Percentiles rank a stretch among this genome's conserved stretches.
Evolutionary conservation across 2,888 invertebrate species (phyloP).

Genomic region (Balanococcus diminutus): DNA sequence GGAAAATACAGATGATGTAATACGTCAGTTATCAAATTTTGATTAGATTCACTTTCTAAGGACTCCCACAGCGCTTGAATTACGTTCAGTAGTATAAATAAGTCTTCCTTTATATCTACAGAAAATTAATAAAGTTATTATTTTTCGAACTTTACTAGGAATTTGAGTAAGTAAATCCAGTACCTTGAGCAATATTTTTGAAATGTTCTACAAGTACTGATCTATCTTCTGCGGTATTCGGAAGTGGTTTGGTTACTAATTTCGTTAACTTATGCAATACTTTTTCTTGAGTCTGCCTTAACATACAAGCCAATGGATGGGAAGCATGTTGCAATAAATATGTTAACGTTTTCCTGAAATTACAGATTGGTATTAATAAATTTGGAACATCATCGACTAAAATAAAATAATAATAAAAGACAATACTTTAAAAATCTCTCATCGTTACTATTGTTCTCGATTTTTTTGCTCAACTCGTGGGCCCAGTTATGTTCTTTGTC

Average conservation of each 20-base stretch:
- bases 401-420: neutral
- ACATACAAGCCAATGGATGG: conserved; percentile 41
- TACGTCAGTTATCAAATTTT: conserved; percentile 21
- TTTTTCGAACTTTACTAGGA: neutral
- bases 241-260: neutral
- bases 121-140: neutral
- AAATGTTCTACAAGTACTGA: conserved; percentile 16
- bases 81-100: conserved; percentile 34
- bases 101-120: conserved; percentile 49
- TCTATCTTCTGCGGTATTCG: conserved; percentile 20
- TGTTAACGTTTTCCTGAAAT: conserved; percentile 28
- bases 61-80: conserved; percentile 47
- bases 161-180: too few species aligned
- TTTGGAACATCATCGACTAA: too few species aligned
- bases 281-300: conserved; percentile 42
- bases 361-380: neutral
- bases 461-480: conserved; percentile 38
- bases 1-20: conserved; percentile 49
- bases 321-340: conserved; percentile 43
- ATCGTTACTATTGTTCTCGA: neutral
- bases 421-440: conserved; percentile 8
- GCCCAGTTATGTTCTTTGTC: conserved; percentile 52
- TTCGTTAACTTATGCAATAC: conserved; percentile 46
- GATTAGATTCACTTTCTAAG: neutral
- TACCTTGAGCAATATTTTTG: conserved; percentile 46